Percentiles rank a stretch among this genome's conserved stretches.
Conservation (phyloP, 2,113 vertebrate genomes). For the Ictidomys tridecemlineatus region DNA sequence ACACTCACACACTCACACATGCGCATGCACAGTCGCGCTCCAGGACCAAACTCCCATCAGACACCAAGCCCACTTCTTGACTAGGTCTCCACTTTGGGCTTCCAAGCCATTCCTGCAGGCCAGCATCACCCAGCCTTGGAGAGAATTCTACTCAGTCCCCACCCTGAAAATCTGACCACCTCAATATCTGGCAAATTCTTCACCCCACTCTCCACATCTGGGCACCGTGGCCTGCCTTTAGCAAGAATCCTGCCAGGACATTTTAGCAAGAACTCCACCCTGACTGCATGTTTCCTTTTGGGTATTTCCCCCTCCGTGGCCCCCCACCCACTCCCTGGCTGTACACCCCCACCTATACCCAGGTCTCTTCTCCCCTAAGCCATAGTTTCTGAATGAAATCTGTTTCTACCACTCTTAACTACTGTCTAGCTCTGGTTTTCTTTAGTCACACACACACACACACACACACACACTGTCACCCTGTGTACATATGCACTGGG, state of each 20-base stretch:
- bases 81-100: no score
- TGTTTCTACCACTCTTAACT: neutral
- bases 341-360: fast-evolving
- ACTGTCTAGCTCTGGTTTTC: neutral
- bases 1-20: no score
- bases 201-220: neutral
- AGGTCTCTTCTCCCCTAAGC: neutral
- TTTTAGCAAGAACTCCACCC: neutral
- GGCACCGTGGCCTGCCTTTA: neutral
- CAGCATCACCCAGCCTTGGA: no score
- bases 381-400: neutral
- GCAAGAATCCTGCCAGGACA: neutral
- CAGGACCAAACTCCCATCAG: no score
- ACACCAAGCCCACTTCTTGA: no score
- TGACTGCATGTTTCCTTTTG: neutral
- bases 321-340: no score
- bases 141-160: neutral
- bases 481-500: neutral
- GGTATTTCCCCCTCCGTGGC: neutral
- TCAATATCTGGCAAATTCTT: neutral
- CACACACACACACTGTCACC: no score
- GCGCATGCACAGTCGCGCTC: no score
- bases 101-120: no score
- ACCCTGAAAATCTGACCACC: no score
- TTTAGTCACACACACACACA: neutral